Conservation (phyloP, 1,140 invertebrate genomes). For the Micrasema longulum region DNA sequence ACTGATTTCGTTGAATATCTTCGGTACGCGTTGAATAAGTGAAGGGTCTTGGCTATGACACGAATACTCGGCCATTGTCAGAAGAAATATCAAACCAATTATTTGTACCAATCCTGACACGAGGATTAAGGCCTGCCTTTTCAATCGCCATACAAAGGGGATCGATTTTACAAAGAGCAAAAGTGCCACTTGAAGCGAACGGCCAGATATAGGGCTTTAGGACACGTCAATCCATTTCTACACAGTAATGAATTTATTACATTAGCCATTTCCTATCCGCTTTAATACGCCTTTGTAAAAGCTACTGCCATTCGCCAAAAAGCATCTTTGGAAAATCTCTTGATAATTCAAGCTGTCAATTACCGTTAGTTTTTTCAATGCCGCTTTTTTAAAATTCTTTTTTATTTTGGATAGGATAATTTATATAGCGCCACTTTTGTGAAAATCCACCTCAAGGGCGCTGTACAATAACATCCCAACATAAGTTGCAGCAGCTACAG, state of each 20-base stretch:
- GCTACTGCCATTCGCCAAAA: not conserved
- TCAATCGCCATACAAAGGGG: constrained; percentile 19
- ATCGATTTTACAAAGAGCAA: constrained; percentile 8
- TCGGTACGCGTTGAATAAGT: constrained; percentile 18
- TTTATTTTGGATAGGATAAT: no score
- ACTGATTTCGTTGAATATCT: no score
- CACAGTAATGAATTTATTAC: not conserved
- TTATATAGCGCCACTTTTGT: no score
- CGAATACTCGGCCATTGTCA: constrained; percentile 22
- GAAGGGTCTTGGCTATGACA: constrained; percentile 21
- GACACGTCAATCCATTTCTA: constrained; percentile 29
- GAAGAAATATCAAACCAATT: constrained; percentile 19
- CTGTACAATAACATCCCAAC: no score
- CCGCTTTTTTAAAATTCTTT: no score
- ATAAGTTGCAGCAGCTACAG: no score
- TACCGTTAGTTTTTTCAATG: no score
- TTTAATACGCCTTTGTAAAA: not conserved
- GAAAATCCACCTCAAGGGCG: no score
- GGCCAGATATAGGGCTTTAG: constrained; percentile 7
- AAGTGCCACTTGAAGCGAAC: constrained; percentile 20
- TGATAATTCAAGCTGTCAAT: not conserved
- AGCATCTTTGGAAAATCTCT: not conserved
- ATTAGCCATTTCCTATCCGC: no score
- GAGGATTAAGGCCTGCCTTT: constrained; percentile 32
- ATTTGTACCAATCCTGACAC: constrained; percentile 31